A percentile compares a stretch with the other conserved stretches of the same genome.
These are phyloP conservation scores for Erythrolamprus reginae DNA, from an alignment of 2,113 vertebrate species.

Conservation along the genomic window DNA sequence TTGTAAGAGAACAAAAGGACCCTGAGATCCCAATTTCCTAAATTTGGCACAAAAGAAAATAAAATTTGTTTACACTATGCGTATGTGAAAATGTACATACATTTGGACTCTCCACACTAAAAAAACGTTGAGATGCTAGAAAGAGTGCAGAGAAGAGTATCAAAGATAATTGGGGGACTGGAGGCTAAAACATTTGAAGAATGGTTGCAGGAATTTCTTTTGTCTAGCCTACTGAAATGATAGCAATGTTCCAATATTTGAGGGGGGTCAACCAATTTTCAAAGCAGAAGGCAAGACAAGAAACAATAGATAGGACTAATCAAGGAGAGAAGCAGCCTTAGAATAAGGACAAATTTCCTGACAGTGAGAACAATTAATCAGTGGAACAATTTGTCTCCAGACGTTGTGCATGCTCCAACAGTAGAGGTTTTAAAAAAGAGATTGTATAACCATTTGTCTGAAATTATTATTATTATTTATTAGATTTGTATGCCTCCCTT, in stretches of 20 bases:
- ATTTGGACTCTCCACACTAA: neutral
- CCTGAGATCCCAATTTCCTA: neutral
- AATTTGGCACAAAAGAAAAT: neutral
- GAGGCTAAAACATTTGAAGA: neutral
- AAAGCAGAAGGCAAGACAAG: neutral
- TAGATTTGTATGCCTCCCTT: too few species aligned
- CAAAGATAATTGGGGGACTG: neutral
- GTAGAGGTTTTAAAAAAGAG: too few species aligned
- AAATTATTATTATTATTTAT: too few species aligned
- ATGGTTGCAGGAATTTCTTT: neutral
- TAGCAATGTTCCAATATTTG: neutral
- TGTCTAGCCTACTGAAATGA: neutral
- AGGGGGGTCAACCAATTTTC: too few species aligned
- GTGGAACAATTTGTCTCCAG: neutral
- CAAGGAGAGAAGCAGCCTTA: neutral
- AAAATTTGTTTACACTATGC: neutral
- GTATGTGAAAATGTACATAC: neutral
- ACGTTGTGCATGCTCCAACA: neutral
- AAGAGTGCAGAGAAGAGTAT: neutral
- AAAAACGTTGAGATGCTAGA: neutral
- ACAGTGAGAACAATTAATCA: neutral
- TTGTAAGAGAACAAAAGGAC: neutral
- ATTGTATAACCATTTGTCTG: too few species aligned
- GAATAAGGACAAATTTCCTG: neutral
- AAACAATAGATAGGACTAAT: neutral